Base-by-base conservation (phyloP, 2,113 vertebrate species). In the Spermophilus dauricus region DNA sequence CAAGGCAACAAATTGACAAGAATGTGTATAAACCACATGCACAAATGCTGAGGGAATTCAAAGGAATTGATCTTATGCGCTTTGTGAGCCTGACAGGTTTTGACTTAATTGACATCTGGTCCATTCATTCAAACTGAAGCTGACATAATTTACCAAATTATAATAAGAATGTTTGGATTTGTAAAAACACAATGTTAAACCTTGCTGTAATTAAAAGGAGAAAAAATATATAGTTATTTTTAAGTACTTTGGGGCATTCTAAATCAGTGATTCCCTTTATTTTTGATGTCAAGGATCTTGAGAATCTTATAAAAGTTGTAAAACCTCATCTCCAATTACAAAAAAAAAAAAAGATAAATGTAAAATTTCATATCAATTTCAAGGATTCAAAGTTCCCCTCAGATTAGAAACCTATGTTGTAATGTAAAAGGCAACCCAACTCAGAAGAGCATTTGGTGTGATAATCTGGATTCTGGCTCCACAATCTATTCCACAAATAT, bases 161-260 rank as follows among this genome's bases (percentile, higher is more conserved):
- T 77, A 93, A 91, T 78, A 95, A 85, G 45, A 16, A 28, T 58
- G 80, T 67, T 81, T n/a, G 76, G 17, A 84, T 92, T 84, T 93
- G 39, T 92, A 20, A 90, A 91, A 83, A 93, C 34, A 81, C 20
- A 77, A 67, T 34, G 91, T 85, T 65, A 76, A 86, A 76, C 24
- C n/a, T 22, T 48, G 24, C 26, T 26, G 45, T 69, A 89, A 69
- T 89, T 90, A 87, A 61, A 94, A 83, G 61, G 8, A 37, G 85
- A 51, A 75, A 75, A 85, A 67, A 22, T n/a, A 75, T 4, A 34
- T 4, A 67, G 26, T 7, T 90, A 30, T 94, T 87, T 51, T 76
- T 5, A 77, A 95, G 10, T 77, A 18, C 56, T 94, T 37, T 77
- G 26, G 12, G 58, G n/a, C n/a, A 69, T 75, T 93, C 48, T 73